phyloP scores from a whole-genome alignment of 2,888 invertebrate species.

The Anorthoa munda region DNA sequence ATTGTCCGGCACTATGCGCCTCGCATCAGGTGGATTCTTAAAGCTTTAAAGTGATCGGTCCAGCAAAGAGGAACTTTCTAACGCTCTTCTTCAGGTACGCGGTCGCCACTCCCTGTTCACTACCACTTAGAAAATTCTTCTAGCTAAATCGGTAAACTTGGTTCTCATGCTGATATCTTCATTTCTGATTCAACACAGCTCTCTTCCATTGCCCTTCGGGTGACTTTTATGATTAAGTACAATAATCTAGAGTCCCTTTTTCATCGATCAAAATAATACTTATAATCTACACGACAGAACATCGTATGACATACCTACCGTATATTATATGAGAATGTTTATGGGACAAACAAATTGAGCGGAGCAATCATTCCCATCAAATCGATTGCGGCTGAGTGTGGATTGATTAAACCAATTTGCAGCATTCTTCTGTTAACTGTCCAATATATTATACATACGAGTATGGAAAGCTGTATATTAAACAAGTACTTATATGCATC shows the following conservation, averaged over 20 bases:
- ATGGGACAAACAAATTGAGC: conserved; percentile 49
- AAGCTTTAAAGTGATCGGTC: no score
- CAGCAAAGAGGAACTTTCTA: no score
- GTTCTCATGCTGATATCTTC: no score
- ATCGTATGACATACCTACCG: conserved; percentile 1
- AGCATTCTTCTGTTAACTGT: conserved; percentile 54
- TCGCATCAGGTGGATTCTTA: no score
- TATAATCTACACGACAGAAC: neutral
- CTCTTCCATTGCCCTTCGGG: no score
- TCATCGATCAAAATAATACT: neutral
- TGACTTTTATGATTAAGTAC: no score
- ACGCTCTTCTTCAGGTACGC: no score
- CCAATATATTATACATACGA: neutral
- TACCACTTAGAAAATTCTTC: no score
- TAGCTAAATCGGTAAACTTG: no score
- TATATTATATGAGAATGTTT: conserved; percentile 11
- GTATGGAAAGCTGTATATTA: neutral
- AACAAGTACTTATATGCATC: neutral
- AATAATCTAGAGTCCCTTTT: neutral
- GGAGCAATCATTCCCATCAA: conserved; percentile 55
- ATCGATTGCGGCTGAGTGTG: conserved; percentile 54
- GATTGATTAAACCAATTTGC: conserved; percentile 62
- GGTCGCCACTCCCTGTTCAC: no score
- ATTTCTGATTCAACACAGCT: no score
- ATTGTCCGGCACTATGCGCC: no score